A percentile compares a stretch with the other conserved stretches of the same genome.
Conservation (phyloP, 2,113 vertebrate genomes). For the Microtus pennsylvanicus region DNA sequence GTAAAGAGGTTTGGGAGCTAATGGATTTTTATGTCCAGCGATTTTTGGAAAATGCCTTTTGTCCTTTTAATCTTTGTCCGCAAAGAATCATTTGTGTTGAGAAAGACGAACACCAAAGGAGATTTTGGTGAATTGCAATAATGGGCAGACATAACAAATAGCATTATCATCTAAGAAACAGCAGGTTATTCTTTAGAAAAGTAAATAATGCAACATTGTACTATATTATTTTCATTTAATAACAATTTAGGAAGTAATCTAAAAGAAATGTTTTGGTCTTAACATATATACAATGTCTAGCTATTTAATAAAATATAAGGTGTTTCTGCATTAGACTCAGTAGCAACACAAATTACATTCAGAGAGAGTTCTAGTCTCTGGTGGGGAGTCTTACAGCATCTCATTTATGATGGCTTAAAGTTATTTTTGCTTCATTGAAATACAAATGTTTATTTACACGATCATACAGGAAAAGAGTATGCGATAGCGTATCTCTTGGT, state of each 20-base stretch:
- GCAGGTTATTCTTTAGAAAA: conserved; percentile 28
- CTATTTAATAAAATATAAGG: conserved; percentile 62
- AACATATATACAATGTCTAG: background rate
- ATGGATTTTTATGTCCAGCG: background rate
- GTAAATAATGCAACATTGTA: background rate
- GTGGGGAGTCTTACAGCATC: conserved; percentile 3
- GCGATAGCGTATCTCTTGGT: conserved; percentile 51
- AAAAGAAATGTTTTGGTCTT: conserved; percentile 43
- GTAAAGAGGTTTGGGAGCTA: background rate
- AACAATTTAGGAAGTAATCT: conserved; percentile 24
- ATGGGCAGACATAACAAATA: background rate
- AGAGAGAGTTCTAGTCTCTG: conserved; percentile 26
- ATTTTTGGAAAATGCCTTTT: background rate
- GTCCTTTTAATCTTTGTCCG: background rate
- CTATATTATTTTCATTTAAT: conserved; percentile 54
- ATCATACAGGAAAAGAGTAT: conserved; percentile 26
- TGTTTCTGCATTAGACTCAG: conserved; percentile 43
- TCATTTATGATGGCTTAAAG: conserved; percentile 58
- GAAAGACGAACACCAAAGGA: conserved; percentile 32
- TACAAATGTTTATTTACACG: background rate
- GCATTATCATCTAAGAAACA: background rate
- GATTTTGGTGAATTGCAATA: background rate
- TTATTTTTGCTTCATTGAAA: conserved; percentile 57
- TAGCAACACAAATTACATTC: conserved; percentile 9
- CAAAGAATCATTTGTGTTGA: background rate